Conservation (phyloP, 2,888 invertebrate genomes). For the Cremastinae sp. region DNA sequence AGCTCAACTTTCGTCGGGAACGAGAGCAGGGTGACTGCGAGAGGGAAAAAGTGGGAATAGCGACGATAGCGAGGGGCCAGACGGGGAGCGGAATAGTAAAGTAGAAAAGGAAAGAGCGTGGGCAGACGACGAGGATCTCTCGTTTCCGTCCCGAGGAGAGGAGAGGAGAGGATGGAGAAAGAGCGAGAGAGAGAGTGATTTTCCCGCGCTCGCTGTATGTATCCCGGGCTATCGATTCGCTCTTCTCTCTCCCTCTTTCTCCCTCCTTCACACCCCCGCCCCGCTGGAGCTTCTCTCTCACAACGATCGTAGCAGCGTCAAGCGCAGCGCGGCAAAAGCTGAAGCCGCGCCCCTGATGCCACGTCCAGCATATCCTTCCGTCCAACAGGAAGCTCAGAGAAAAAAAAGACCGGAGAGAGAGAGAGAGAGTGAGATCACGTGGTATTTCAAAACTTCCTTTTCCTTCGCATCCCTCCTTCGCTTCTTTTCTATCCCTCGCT, state of each 20-base stretch:
- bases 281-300: not conserved
- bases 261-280: constrained; percentile 19
- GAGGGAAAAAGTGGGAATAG: constrained; percentile 26
- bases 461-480: constrained; percentile 6
- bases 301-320: constrained; percentile 10
- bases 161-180: constrained; percentile 32
- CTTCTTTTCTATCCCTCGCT: constrained; percentile 17
- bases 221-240: constrained; percentile 63
- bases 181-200: constrained; percentile 58
- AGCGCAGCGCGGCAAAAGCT: constrained; percentile 42
- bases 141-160: constrained; percentile 28
- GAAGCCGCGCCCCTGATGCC: constrained; percentile 57
- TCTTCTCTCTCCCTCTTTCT: constrained; percentile 28
- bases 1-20: constrained; percentile 50
- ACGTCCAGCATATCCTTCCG: constrained; percentile 58
- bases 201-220: constrained; percentile 61
- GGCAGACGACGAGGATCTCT: too few species aligned
- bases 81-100: constrained; percentile 20
- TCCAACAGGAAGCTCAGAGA: constrained; percentile 43
- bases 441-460: constrained; percentile 60
- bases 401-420: too few species aligned
- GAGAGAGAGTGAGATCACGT: constrained; percentile 53
- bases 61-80: constrained; percentile 21
- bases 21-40: constrained; percentile 6
- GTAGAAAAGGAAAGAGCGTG: constrained; percentile 34